phyloP scores from a whole-genome alignment of 2,888 invertebrate genomes.

The Tridacna crocea region DNA sequence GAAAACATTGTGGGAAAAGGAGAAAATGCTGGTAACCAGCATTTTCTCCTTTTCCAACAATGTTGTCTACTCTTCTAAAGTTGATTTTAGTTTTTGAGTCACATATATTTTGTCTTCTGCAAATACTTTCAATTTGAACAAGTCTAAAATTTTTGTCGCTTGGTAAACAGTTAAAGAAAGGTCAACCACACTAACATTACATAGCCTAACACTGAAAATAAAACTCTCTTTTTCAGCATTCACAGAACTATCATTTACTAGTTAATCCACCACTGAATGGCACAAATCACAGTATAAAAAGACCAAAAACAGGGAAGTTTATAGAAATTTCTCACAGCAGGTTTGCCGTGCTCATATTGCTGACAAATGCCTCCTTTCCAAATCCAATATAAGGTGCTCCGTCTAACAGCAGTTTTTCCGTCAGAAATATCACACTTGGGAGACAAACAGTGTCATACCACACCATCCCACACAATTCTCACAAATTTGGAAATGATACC shows the following conservation, averaged over 20 bases:
- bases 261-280: neutral
- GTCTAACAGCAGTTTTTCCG: constrained; percentile 12
- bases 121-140: too few species aligned
- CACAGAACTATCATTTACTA: neutral
- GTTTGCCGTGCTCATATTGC: neutral
- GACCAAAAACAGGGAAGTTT: neutral
- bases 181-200: neutral
- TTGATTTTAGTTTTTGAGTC: too few species aligned
- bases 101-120: too few species aligned
- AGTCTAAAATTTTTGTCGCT: too few species aligned
- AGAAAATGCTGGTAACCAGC: too few species aligned
- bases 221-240: neutral
- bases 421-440: constrained; percentile 6
- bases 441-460: constrained; percentile 13
- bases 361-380: constrained; percentile 15
- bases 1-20: too few species aligned
- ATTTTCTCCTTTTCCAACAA: too few species aligned
- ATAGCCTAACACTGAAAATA: neutral
- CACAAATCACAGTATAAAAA: constrained; percentile 6
- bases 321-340: constrained; percentile 11
- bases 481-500: too few species aligned
- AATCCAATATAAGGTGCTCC: constrained; percentile 16
- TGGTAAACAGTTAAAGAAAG: too few species aligned
- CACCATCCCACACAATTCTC: neutral
- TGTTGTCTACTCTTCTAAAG: too few species aligned